Conservation (phyloP, 2,888 invertebrate species). For the Cremastobaeus sp. region DNA sequence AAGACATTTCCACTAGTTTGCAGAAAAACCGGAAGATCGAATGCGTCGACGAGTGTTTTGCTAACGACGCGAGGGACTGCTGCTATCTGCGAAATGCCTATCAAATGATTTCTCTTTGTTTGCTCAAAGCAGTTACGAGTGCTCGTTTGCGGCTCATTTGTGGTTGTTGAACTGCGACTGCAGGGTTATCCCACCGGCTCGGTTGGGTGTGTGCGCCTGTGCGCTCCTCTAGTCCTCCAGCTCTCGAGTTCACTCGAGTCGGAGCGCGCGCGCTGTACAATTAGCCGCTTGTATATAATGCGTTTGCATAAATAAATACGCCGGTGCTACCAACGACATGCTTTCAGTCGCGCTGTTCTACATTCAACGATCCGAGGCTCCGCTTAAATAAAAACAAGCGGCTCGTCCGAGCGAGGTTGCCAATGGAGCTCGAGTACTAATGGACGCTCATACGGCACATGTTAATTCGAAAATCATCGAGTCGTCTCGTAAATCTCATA, state of each 20-base stretch:
- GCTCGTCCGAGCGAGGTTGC: too few species aligned
- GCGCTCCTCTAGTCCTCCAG: too few species aligned
- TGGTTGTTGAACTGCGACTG: constrained; percentile 40
- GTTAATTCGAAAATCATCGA: constrained; percentile 19
- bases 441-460: too few species aligned
- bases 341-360: too few species aligned
- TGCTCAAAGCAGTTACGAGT: too few species aligned
- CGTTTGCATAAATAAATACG: constrained; percentile 72
- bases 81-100: constrained; percentile 19
- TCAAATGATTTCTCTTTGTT: constrained; percentile 28
- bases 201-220: constrained; percentile 14
- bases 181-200: too few species aligned
- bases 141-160: constrained; percentile 3
- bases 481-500: not conserved
- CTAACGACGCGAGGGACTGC: constrained; percentile 3
- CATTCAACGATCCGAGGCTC: too few species aligned
- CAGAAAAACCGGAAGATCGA: constrained; percentile 40
- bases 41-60: constrained; percentile 25
- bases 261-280: constrained; percentile 69
- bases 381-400: too few species aligned
- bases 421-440: too few species aligned
- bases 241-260: constrained; percentile 66
- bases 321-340: too few species aligned
- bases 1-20: constrained; percentile 40
- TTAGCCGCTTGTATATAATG: constrained; percentile 71